A percentile compares a stretch with the other conserved stretches of the same genome.
phyloP scores from a whole-genome alignment of 37 sponge, comb jelly and placozoan species.

The Ephydatia muelleri region DNA sequence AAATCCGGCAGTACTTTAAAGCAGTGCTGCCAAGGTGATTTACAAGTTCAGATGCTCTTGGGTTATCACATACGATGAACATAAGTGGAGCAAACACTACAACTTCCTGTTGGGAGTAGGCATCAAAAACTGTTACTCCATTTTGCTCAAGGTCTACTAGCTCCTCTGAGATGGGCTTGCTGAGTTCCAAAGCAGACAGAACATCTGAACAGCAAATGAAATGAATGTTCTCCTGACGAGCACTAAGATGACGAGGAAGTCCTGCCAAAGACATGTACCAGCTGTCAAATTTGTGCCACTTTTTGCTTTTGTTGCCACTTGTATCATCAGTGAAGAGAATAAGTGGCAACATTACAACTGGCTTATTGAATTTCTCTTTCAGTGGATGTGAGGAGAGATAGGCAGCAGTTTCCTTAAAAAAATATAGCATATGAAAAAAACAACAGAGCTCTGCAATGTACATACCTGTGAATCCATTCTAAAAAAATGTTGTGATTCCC shows the following conservation, averaged over 20 bases:
- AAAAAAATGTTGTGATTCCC: too few relatives aligned
- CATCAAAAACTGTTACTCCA: slow-evolving; percentile 19
- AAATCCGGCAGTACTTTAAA: slow-evolving; percentile 39
- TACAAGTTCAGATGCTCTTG: slow-evolving; percentile 36
- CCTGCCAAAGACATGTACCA: slow-evolving; percentile 52
- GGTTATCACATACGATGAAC: slow-evolving; percentile 29
- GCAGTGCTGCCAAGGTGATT: slow-evolving; percentile 37
- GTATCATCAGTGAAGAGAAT: too few relatives aligned
- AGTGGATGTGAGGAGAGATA: too few relatives aligned
- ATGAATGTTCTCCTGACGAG: slow-evolving; percentile 31
- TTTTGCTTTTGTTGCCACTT: too few relatives aligned
- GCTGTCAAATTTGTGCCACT: too few relatives aligned
- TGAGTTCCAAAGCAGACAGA: slow-evolving; percentile 16
- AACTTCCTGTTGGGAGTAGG: slow-evolving; percentile 8
- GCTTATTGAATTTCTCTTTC: too few relatives aligned
- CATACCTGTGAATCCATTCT: too few relatives aligned
- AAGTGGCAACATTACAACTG: too few relatives aligned
- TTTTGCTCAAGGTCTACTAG: slow-evolving; percentile 8
- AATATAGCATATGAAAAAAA: too few relatives aligned
- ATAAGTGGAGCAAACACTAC: slow-evolving; percentile 35
- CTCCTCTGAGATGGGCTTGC: slow-evolving; percentile 10
- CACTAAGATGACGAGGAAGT: slow-evolving; percentile 18
- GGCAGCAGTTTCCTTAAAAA: too few relatives aligned
- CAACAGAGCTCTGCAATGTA: too few relatives aligned
- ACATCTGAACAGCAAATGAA: slow-evolving; percentile 46